Evolutionary conservation across 2,888 invertebrate species (phyloP).

Genomic region (Rhamphomyia laevipes): DNA sequence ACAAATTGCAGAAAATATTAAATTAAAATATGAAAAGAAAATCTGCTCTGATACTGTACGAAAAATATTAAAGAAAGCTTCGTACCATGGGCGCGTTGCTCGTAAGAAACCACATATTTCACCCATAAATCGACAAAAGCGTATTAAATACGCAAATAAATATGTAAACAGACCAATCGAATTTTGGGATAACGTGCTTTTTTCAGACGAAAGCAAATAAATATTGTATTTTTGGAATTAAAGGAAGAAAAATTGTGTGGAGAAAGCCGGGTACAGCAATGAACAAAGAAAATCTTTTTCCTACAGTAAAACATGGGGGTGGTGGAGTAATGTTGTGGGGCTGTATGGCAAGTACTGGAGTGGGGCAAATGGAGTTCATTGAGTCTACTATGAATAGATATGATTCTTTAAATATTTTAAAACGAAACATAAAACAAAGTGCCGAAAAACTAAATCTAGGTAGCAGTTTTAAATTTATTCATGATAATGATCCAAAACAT

Average conservation of each 20-base stretch:
- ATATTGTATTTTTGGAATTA: conserved; percentile 8
- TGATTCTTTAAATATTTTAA: neutral
- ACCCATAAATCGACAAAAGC: neutral
- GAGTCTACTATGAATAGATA: neutral
- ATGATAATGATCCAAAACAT: neutral
- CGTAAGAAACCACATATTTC: conserved; percentile 1
- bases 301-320: neutral
- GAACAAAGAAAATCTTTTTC: neutral
- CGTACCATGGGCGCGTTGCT: neutral
- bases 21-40: neutral
- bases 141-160: neutral
- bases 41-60: conserved; percentile 1
- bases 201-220: conserved; percentile 11
- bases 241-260: conserved; percentile 7
- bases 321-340: neutral
- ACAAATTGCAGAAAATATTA: conserved; percentile 1
- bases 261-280: conserved; percentile 5
- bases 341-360: neutral
- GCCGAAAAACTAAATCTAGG: neutral
- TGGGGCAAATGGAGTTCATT: neutral
- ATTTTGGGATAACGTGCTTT: conserved; percentile 6
- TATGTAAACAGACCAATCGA: neutral
- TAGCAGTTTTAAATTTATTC: neutral
- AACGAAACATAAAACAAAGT: neutral
- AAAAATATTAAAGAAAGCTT: conserved; percentile 4